These are phyloP conservation scores for Chlorodrepanis virens DNA, from an alignment of 2,113 vertebrate genomes.

Conservation along the genomic window DNA sequence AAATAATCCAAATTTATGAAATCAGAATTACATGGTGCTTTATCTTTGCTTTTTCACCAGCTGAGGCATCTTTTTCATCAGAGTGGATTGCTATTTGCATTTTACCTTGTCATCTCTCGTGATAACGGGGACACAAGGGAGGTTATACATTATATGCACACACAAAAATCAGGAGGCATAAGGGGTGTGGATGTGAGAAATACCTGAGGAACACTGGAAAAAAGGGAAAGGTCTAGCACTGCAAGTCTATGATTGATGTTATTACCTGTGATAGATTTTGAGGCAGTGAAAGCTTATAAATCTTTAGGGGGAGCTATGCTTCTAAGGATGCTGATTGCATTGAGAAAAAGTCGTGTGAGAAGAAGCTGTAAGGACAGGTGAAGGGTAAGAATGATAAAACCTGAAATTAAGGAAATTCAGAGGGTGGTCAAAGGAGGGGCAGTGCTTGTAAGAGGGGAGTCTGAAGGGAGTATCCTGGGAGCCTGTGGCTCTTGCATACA, in stretches of 20 bases:
- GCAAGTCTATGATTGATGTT: neutral
- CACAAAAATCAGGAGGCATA: neutral
- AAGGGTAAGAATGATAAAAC: neutral
- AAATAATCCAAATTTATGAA: neutral
- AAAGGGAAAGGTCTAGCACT: neutral
- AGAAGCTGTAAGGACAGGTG: neutral
- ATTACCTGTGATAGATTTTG: neutral
- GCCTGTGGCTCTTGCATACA: neutral
- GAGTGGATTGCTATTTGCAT: neutral
- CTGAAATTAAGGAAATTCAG: neutral
- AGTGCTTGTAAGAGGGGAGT: neutral
- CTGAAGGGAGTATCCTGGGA: neutral
- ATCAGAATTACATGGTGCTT: neutral
- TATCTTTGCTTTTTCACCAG: neutral
- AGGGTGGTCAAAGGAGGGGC: neutral
- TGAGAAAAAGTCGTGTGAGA: neutral
- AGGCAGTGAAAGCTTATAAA: neutral
- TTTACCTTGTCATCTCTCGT: neutral
- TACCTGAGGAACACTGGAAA: neutral
- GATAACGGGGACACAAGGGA: neutral
- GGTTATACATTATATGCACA: neutral
- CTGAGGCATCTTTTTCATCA: neutral
- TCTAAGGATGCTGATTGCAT: neutral
- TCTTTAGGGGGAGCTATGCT: neutral
- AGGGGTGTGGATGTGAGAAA: neutral